A percentile compares a stretch with the other conserved stretches of the same genome.
phyloP scores from a whole-genome alignment of 1,140 invertebrate species.

The Euura saliciscinereae region DNA sequence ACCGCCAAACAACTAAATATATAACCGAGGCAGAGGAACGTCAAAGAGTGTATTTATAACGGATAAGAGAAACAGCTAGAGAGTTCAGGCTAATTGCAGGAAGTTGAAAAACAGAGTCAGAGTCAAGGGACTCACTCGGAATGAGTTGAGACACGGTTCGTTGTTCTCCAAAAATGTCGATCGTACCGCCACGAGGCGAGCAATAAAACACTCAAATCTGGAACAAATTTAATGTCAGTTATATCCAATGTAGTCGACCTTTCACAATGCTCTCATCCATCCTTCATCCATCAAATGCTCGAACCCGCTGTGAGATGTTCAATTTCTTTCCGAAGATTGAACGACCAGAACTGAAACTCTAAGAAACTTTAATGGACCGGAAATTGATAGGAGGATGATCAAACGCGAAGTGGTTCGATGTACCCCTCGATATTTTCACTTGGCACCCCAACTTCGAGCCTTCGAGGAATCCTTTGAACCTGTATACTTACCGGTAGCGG shows the following conservation, averaged over 20 bases:
- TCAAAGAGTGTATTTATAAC: constrained; percentile 1
- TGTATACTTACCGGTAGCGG: neutral
- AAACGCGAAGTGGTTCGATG: neutral
- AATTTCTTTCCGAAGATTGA: neutral
- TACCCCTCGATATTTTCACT: neutral
- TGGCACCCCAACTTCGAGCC: neutral
- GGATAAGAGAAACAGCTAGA: neutral
- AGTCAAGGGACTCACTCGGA: neutral
- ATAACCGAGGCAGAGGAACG: neutral
- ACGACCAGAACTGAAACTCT: too few relatives aligned
- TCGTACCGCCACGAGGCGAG: neutral
- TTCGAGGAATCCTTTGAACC: neutral
- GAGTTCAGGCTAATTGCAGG: constrained; percentile 1
- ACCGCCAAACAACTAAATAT: neutral
- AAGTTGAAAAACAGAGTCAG: neutral
- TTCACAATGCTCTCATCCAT: neutral
- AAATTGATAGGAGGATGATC: neutral
- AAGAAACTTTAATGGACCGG: neutral
- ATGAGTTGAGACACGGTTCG: neutral
- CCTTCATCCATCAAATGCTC: too few relatives aligned
- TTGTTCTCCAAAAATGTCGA: neutral
- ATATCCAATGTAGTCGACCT: neutral
- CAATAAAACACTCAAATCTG: neutral
- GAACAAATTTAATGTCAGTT: neutral
- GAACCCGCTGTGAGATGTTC: too few relatives aligned